These are phyloP conservation scores for Heliconius nattereri DNA, from an alignment of 1,140 invertebrate species.

Conservation along the genomic window DNA sequence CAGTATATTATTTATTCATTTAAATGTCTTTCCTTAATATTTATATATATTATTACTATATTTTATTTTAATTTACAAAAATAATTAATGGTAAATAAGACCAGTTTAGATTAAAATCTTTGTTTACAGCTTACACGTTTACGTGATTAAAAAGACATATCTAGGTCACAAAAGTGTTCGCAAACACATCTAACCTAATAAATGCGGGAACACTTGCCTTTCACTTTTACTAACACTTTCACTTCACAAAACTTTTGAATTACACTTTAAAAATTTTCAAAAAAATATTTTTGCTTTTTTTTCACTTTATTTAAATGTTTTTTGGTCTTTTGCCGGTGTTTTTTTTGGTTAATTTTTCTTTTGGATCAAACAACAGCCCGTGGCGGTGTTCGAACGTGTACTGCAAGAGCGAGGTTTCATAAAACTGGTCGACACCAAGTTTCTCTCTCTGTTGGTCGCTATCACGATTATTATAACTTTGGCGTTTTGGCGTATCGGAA, in stretches of 20 bases:
- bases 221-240: slow-evolving; percentile 72
- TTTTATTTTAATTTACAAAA: neutral
- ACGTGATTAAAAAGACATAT: slow-evolving; percentile 24
- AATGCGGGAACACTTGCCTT: slow-evolving; percentile 61
- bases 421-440: slow-evolving; percentile 56
- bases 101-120: neutral
- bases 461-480: slow-evolving; percentile 58
- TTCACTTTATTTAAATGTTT: neutral
- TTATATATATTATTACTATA: neutral
- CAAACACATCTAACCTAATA: slow-evolving; percentile 55
- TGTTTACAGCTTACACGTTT: slow-evolving; percentile 1
- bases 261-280: slow-evolving; percentile 24
- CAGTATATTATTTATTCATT: too few relatives aligned
- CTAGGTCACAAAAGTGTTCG: slow-evolving; percentile 47
- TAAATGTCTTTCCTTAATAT: neutral
- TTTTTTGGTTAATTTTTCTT: slow-evolving; percentile 26
- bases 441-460: slow-evolving; percentile 48
- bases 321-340: slow-evolving; percentile 22
- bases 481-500: slow-evolving; percentile 42
- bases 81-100: neutral
- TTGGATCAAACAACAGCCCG: slow-evolving; percentile 37
- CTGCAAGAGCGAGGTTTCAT: slow-evolving; percentile 53
- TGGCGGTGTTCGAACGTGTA: slow-evolving; percentile 37
- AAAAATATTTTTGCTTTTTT: neutral
- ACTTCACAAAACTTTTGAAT: slow-evolving; percentile 49